A percentile compares a stretch with the other conserved stretches of the same genome.
phyloP scores from a whole-genome alignment of 2,113 vertebrate species.

The Speoplatyrhinus poulsoni region DNA sequence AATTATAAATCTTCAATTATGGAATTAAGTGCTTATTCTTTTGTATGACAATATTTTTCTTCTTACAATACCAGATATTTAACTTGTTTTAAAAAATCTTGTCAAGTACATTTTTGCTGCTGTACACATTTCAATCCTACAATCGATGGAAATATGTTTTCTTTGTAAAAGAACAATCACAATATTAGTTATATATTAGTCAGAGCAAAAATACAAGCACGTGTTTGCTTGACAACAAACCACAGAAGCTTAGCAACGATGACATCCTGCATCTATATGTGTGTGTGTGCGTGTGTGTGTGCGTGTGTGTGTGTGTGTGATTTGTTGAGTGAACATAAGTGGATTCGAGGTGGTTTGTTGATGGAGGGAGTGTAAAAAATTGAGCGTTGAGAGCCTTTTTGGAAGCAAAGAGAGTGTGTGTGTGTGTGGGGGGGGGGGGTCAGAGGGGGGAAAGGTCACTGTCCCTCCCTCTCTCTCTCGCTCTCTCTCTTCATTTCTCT shows the following conservation, averaged over 20 bases:
- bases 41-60: no score
- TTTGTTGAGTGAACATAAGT: slow-evolving; percentile 79
- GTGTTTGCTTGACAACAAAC: slow-evolving; percentile 42
- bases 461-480: slow-evolving; percentile 64
- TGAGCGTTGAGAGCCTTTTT: slow-evolving; percentile 75
- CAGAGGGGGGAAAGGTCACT: slow-evolving; percentile 38
- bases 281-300: slow-evolving; percentile 55
- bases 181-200: no score
- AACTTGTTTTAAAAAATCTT: no score
- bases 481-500: slow-evolving; percentile 45
- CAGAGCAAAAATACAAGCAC: slow-evolving; percentile 5
- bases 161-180: no score
- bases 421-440: slow-evolving; percentile 7
- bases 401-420: slow-evolving; percentile 49
- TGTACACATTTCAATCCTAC: no score
- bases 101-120: no score
- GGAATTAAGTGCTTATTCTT: no score
- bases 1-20: no score
- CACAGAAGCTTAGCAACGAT: slow-evolving; percentile 44
- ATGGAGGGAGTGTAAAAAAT: slow-evolving; percentile 78
- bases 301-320: slow-evolving; percentile 61
- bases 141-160: no score
- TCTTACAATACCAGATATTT: no score
- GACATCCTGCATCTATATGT: slow-evolving; percentile 49
- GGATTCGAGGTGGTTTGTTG: slow-evolving; percentile 70